Evolutionary conservation across 2,888 invertebrate genomes (phyloP).

Genomic region (Cyclophora punctaria): DNA sequence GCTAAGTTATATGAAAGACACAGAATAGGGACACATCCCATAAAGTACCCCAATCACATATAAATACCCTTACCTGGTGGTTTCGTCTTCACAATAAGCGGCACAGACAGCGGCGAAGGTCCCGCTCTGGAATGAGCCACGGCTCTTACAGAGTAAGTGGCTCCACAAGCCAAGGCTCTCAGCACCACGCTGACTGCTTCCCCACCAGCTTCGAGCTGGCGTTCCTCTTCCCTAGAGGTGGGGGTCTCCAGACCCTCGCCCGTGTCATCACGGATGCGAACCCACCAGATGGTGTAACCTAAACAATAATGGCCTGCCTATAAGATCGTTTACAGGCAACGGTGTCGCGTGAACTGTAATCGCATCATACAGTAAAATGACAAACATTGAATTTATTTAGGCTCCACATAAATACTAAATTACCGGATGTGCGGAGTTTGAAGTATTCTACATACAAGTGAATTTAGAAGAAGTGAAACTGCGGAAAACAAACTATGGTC

Average conservation of each 20-base stretch:
- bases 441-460: too few relatives aligned
- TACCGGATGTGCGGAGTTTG: background rate
- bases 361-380: too few relatives aligned
- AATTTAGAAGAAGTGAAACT: background rate
- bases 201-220: slow-evolving; percentile 54
- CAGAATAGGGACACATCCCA: too few relatives aligned
- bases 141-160: slow-evolving; percentile 57
- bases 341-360: too few relatives aligned
- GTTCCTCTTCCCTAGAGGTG: slow-evolving; percentile 51
- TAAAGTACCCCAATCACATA: too few relatives aligned
- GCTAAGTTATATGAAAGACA: too few relatives aligned
- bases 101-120: slow-evolving; percentile 50
- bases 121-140: slow-evolving; percentile 63
- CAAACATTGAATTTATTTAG: too few relatives aligned
- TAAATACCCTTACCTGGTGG: slow-evolving; percentile 49
- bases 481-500: too few relatives aligned
- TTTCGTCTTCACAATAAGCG: slow-evolving; percentile 58
- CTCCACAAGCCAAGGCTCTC: slow-evolving; percentile 56
- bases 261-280: slow-evolving; percentile 55
- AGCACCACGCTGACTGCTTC: slow-evolving; percentile 52
- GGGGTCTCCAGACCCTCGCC: slow-evolving; percentile 45
- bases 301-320: background rate
- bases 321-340: background rate
- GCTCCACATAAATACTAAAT: too few relatives aligned
- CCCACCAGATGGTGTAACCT: slow-evolving; percentile 66